Evolutionary conservation across 2,888 invertebrate genomes (phyloP), one percentile per base, ranked within the genome.

Genomic region (Syritta pipiens): DNA sequence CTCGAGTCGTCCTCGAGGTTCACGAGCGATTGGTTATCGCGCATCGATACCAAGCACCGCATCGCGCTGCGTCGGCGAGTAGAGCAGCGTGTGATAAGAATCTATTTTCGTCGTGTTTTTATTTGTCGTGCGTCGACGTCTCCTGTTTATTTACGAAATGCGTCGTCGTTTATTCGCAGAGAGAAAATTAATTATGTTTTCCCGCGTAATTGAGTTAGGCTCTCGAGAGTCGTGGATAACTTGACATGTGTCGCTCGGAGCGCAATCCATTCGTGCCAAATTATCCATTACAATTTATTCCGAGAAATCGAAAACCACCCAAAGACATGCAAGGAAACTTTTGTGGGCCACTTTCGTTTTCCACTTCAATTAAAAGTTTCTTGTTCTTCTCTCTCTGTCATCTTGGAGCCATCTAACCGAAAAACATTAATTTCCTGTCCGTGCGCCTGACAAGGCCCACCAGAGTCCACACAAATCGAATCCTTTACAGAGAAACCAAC

Each of bases 311-410:
- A 71, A 71, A 37, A 37, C 57, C 59, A n/a, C n/a, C n/a, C n/a
- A 65, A 59, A 42, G 53, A 63, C 44, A 51, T 49, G 19, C 35
- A 28, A 60, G 24, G 48, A 17, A 62, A 75, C 62, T 53, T 68
- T 68, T 48, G 37, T 40, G 30, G 37, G 9, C 37, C 42, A 76
- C 76, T 76, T 76, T 69, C 69, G 42, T 69, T 76, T 76, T 69
- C 65, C 71, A 77, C 71, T 77, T 71, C 77, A 65, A 77, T 77
- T 77, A 77, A 77, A 77, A 77, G 28, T 71, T 77, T 77, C 44
- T 62, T 35, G 12, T 44, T 22, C 30, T 42, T 40, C 22, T 14
- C 22, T 35, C n/a, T 7, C 28, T 30, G 22, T 5, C 7, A 28
- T 12, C 51, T 35, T 9, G 49, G 42, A 62, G 26, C 32, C 37